Percentiles rank a stretch among this genome's conserved stretches.
Conservation (phyloP, 2,113 vertebrate species). For the Ammodytes marinus region DNA sequence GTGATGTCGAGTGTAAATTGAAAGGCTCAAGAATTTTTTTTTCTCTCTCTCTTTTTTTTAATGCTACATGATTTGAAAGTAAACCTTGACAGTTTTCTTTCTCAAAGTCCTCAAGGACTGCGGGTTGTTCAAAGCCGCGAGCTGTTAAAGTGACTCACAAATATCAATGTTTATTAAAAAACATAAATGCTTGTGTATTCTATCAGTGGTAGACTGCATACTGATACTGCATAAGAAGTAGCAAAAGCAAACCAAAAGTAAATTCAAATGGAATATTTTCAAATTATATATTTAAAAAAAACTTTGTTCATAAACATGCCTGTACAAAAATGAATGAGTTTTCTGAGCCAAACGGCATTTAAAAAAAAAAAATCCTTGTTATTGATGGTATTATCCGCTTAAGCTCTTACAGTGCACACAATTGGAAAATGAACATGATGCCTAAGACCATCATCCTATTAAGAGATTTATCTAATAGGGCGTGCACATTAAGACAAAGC, state of each 20-base stretch:
- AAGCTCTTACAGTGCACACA: conserved; percentile 37
- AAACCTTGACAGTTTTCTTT: conserved; percentile 55
- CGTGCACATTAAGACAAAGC: conserved; percentile 45
- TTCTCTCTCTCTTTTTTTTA: conserved; percentile 17
- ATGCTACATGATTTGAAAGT: conserved; percentile 56
- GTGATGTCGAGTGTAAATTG: conserved; percentile 65
- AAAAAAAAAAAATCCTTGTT: conserved; percentile 7
- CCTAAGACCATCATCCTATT: conserved; percentile 60
- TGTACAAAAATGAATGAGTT: background rate
- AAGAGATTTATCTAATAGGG: conserved; percentile 50
- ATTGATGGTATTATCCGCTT: conserved; percentile 36
- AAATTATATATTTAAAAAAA: background rate
- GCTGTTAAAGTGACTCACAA: conserved; percentile 50
- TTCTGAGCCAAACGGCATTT: background rate
- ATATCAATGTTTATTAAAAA: conserved; percentile 38
- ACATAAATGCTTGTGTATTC: conserved; percentile 34
- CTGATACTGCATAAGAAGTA: background rate
- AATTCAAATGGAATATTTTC: conserved; percentile 7
- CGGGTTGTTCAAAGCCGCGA: conserved; percentile 34
- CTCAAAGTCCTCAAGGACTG: conserved; percentile 48
- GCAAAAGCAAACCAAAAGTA: background rate
- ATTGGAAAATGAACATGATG: conserved; percentile 54
- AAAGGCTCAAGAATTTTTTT: conserved; percentile 36
- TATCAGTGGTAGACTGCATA: background rate
- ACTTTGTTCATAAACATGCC: background rate